Evolutionary conservation across 2,888 invertebrate genomes (phyloP).

Genomic region (Mythimna loreyi): DNA sequence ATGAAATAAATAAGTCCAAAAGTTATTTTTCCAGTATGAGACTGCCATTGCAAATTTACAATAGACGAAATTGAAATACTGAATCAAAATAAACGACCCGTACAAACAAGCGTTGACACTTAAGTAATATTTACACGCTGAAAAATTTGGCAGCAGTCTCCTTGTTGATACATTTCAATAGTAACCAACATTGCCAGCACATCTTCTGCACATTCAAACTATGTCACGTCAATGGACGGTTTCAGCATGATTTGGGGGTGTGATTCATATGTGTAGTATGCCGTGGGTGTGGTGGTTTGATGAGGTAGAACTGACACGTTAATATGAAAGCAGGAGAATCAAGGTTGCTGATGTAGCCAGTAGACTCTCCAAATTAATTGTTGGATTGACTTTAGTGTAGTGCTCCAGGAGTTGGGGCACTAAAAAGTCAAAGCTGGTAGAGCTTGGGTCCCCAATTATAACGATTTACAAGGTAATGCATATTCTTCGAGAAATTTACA

Average conservation of each 20-base stretch:
- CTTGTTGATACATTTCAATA: conserved; percentile 27
- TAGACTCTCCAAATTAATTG: too few relatives aligned
- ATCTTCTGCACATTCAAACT: conserved; percentile 22
- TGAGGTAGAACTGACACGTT: background rate
- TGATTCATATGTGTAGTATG: conserved; percentile 30
- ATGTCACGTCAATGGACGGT: conserved; percentile 25
- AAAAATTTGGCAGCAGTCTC: conserved; percentile 31
- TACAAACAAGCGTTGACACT: background rate
- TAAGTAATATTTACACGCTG: conserved; percentile 3
- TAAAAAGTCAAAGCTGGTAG: too few relatives aligned
- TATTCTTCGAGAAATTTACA: too few relatives aligned
- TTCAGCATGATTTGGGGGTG: conserved; percentile 19
- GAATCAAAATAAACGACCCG: background rate
- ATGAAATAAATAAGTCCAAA: too few relatives aligned
- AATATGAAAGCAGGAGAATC: too few relatives aligned
- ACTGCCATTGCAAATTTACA: background rate
- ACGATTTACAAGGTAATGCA: too few relatives aligned
- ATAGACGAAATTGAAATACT: background rate
- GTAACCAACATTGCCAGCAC: conserved; percentile 18
- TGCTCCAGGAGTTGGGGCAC: too few relatives aligned
- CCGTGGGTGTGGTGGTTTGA: conserved; percentile 14
- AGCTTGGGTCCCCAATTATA: too few relatives aligned
- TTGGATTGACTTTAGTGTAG: too few relatives aligned
- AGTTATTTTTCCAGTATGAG: background rate
- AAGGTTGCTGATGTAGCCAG: too few relatives aligned